Percentiles rank a stretch among this genome's conserved stretches.
phyloP scores from a whole-genome alignment of 2,797 vertebrate genomes.

The Euphonia xanthogaster region DNA sequence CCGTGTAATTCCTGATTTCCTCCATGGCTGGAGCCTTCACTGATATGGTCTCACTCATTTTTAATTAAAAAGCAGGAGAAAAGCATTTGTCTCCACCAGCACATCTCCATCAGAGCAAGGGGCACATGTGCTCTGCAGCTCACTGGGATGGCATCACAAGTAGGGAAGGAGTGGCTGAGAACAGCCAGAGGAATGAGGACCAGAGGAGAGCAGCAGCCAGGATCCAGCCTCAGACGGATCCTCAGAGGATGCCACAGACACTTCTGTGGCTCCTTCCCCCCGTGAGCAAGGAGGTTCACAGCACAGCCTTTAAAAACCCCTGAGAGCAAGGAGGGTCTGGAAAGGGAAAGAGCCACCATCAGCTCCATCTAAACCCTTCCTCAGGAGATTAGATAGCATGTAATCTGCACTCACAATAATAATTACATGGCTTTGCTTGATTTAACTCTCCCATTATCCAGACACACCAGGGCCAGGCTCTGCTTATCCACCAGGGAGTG shows the following conservation, averaged over 20 bases:
- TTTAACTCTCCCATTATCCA: constrained; percentile 25
- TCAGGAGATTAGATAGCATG: background rate
- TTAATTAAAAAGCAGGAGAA: background rate
- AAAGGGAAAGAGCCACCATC: background rate
- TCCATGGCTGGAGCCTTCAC: background rate
- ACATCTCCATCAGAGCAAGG: background rate
- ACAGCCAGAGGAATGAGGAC: background rate
- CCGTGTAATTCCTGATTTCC: background rate
- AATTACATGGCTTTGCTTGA: constrained; percentile 9
- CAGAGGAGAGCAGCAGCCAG: background rate
- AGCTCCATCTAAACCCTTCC: constrained; percentile 1
- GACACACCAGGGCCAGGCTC: background rate
- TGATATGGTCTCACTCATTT: accelerated
- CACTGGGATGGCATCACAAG: background rate
- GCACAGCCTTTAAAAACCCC: background rate
- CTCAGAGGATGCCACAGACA: background rate
- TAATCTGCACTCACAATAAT: constrained; percentile 23
- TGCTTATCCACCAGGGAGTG: background rate
- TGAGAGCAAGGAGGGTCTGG: background rate
- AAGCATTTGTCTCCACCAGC: background rate
- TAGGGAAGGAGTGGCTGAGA: background rate
- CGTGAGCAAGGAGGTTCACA: background rate
- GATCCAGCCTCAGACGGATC: accelerated
- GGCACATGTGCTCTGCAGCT: background rate
- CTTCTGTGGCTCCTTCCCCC: background rate